Base-by-base conservation (phyloP, 23 tunicate genomes). In the Trididemnum miniatum region DNA sequence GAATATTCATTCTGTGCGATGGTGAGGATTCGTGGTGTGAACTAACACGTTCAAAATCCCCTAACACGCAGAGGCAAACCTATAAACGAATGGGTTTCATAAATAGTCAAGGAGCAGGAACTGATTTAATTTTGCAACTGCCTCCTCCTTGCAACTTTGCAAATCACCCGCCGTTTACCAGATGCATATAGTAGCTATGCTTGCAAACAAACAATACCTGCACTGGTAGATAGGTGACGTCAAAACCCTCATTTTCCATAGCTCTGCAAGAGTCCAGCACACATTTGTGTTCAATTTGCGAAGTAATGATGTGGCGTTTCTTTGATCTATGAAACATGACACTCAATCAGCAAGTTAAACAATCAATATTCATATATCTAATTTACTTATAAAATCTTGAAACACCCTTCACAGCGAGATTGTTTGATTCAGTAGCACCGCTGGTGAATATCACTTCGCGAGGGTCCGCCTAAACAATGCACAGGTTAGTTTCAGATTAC, bases 221-320 rank as follows among this genome's bases (percentile, higher is more conserved):
- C 7, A 93, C 98, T 0, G 98, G 98, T 18, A 93, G 40, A 38
- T 95, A 95, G 4, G 99, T 95, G 7, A 95, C 92, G 27, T 95
- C 91, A 52, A 90, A 86, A 20, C 99, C 99, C 60, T 95, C 99
- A 52, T 83, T 95, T 73, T 90, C 91, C 77, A 95, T 22, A 23
- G 85, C 89, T 60, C 99, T 63, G 80, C 99, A 95, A 28, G 99
- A 95, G 63, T 95, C 99, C 78, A 95, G 81, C 35, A 95, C 99
- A 72, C 99, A 95, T 87, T 95, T 95, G 76, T 95, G 99, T 80
- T 95, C 99, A n/a, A 95, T 95, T 65, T 95, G 99, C 24, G 99
- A 71, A n/a, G 99, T 95, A 18, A 95, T 95, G 24, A 95, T 71
- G 65, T 95, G 99, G 3, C 81, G 79, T 51, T 89, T 95, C 73